Evolutionary conservation across 2,888 invertebrate species (phyloP).

Genomic region (Thereva nobilitata): DNA sequence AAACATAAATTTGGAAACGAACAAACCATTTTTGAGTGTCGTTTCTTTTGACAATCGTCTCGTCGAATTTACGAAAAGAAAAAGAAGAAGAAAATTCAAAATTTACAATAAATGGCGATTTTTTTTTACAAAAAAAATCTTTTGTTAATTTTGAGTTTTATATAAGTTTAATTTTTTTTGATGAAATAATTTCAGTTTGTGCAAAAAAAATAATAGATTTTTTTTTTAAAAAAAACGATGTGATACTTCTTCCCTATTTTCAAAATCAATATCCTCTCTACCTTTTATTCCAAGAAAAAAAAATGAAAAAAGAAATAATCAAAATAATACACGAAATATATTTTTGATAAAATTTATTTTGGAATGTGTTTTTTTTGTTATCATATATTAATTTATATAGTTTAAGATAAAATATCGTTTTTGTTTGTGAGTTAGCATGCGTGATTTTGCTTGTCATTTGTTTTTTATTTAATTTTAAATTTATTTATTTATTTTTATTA

Average conservation of each 20-base stretch:
- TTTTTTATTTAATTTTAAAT: constrained; percentile 15
- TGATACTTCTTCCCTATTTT: constrained; percentile 28
- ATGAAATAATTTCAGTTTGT: constrained; percentile 23
- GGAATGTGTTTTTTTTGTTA: constrained; percentile 12
- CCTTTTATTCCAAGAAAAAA: no score
- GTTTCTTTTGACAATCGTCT: constrained; percentile 29
- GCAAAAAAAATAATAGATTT: not conserved
- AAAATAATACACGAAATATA: constrained; percentile 1
- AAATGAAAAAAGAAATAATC: not conserved
- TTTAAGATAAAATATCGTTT: constrained; percentile 21
- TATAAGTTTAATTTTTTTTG: constrained; percentile 12
- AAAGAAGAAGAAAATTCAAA: constrained; percentile 9
- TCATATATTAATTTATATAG: not conserved
- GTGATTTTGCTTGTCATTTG: constrained; percentile 33
- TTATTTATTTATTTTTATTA: constrained; percentile 4
- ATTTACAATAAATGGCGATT: constrained; percentile 20
- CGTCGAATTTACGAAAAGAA: constrained; percentile 2
- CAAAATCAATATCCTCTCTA: not conserved
- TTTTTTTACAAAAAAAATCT: constrained; percentile 16
- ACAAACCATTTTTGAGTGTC: constrained; percentile 43
- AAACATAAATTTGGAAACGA: constrained; percentile 37
- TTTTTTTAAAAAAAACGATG: not conserved
- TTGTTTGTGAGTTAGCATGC: constrained; percentile 36
- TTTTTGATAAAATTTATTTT: constrained; percentile 26
- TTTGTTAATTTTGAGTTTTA: constrained; percentile 28